Evolutionary conservation across 2,797 vertebrate species (phyloP), one percentile per base, ranked within the genome.

Genomic region (Graptemys geographica): DNA sequence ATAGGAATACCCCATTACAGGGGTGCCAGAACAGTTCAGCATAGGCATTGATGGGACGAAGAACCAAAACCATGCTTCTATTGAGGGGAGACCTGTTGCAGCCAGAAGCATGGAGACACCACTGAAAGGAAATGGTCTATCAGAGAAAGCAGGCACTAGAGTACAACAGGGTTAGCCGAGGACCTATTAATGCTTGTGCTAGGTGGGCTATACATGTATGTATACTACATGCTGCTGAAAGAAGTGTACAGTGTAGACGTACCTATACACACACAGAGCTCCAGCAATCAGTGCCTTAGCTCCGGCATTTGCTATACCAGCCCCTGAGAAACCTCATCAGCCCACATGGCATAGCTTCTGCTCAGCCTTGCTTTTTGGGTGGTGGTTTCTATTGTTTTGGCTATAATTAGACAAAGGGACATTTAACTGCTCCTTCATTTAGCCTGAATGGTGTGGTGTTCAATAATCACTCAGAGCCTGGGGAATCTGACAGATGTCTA

Each of bases 381-480:
- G n/a, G 47, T 13, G 79, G n/a, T n/a, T 86, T 93, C 53, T 82
- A 15, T 19, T 79, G 15, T 74, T 92, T 91, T 78, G 89, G 13
- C 72, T 65, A 2, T 53, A 28, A 21, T 27, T 85, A 33, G 92
- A 57, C 11, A 55, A 80, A 90, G 95, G 13, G 11, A 12, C n/a
- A 94, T 92, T 81, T 84, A 87, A 83, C n/a, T 78, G 31, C 8
- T 88, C 11, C 44, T 81, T 83, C 44, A 37, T 93, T 87, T 89
- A 76, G 23, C 25, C 10, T 52, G 15, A 44, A 37, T 37, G 37
- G 18, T 89, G 89, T 44, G n/a, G 55, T 37, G 86, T 72, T 72
- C 37, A 72, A 23, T 72, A 72, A 72, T 72, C 37, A 41, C 65
- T 72, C 65, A 72, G 19, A 6, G 10, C n/a, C n/a, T 72, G n/a